Conservation (phyloP, 2,888 invertebrate species). For the Callosobruchus maculatus region DNA sequence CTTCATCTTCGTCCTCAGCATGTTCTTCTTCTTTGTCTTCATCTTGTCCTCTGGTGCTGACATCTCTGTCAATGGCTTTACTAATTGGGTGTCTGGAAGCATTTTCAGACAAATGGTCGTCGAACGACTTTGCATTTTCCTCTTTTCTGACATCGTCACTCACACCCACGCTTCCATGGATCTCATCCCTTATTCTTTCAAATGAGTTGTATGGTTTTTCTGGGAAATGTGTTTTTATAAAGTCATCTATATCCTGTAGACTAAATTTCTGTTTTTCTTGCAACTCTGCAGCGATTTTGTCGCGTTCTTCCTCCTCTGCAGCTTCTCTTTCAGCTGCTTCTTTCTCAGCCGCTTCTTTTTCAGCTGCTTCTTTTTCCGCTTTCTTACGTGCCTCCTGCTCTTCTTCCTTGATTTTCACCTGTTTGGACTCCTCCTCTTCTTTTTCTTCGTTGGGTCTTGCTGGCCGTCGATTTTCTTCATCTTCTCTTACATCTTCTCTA, state of each 20-base stretch:
- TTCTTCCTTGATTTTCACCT: conserved; percentile 8
- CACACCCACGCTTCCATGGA: not conserved
- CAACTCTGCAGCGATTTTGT: not conserved
- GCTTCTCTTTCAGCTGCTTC: conserved; percentile 15
- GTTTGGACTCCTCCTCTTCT: conserved; percentile 1
- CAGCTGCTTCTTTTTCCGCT: conserved; percentile 16
- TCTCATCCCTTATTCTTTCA: conserved; percentile 18
- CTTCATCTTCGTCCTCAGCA: conserved; percentile 13
- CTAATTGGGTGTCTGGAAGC: not conserved
- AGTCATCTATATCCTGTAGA: conserved; percentile 17
- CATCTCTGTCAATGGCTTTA: conserved; percentile 1
- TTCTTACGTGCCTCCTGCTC: conserved; percentile 14
- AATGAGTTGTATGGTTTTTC: conserved; percentile 12
- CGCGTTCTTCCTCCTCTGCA: conserved; percentile 5
- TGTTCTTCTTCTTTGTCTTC: conserved; percentile 20
- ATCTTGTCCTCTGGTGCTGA: conserved; percentile 7
- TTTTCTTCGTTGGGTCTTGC: conserved; percentile 9
- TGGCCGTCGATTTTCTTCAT: conserved; percentile 3
- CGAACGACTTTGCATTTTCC: not conserved
- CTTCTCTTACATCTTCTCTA: not conserved
- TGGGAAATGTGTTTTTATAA: conserved; percentile 19
- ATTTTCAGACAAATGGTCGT: not conserved
- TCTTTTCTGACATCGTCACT: conserved; percentile 5
- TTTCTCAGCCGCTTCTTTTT: conserved; percentile 17
- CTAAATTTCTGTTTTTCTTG: conserved; percentile 3